Evolutionary conservation across 2,797 vertebrate genomes (phyloP).

Genomic region (Oreochromis mossambicus): DNA sequence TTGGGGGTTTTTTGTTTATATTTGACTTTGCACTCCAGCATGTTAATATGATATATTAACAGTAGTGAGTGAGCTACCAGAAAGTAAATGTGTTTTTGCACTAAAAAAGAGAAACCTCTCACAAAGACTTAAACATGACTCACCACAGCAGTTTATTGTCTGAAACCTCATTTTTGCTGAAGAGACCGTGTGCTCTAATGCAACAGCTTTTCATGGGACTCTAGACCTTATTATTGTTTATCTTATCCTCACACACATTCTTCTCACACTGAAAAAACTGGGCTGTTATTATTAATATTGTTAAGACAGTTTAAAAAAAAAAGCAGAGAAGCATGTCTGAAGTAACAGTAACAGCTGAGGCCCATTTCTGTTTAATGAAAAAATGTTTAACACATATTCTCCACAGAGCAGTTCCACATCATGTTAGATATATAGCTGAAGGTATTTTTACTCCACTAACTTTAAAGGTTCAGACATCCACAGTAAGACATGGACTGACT

Average conservation of each 20-base stretch:
- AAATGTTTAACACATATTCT: background rate
- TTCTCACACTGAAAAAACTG: background rate
- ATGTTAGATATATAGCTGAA: background rate
- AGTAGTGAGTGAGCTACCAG: background rate
- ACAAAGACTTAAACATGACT: background rate
- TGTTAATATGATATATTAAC: background rate
- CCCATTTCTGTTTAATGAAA: background rate
- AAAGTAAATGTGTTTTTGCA: background rate
- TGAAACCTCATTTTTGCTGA: background rate
- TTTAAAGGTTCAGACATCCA: background rate
- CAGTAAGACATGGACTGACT: no score
- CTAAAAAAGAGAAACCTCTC: background rate
- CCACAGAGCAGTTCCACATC: background rate
- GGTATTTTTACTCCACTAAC: background rate
- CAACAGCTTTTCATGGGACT: background rate
- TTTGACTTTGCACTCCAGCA: background rate
- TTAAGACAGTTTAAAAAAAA: background rate
- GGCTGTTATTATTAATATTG: background rate
- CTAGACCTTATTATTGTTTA: background rate
- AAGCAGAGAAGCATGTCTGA: background rate
- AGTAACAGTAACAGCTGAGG: background rate
- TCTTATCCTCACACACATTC: background rate
- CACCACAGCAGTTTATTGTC: background rate
- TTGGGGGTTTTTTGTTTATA: accelerated
- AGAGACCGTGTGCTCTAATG: background rate